These are phyloP conservation scores for Yponomeuta sedellus DNA, from an alignment of 2,888 invertebrate species.

Conservation along the genomic window DNA sequence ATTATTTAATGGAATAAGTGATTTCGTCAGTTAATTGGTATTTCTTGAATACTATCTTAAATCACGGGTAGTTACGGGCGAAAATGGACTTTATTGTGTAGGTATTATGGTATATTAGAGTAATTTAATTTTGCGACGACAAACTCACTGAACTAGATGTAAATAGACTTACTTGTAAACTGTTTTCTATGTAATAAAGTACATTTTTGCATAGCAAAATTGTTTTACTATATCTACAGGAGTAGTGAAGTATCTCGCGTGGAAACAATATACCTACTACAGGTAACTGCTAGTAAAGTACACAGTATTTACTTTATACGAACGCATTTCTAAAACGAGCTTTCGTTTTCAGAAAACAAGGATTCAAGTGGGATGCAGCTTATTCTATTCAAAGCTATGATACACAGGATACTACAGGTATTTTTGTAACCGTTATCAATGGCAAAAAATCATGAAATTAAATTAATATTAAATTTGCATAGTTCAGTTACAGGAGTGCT, in stretches of 20 bases:
- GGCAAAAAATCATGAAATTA: no score
- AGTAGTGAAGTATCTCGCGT: background rate
- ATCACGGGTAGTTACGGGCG: background rate
- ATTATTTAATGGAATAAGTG: background rate
- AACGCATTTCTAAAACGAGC: no score
- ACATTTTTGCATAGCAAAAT: slow-evolving; percentile 1
- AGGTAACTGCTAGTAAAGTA: no score
- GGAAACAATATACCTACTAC: background rate
- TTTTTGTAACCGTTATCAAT: no score
- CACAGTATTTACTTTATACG: no score
- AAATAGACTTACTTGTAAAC: background rate
- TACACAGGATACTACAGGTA: no score
- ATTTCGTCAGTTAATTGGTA: background rate
- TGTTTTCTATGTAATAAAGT: slow-evolving; percentile 3
- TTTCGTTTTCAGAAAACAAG: no score
- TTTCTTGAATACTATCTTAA: background rate
- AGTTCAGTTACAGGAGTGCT: no score
- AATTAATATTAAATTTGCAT: no score
- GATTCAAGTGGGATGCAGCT: no score
- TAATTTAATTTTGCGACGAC: background rate
- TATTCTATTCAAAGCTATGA: no score
- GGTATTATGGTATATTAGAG: background rate
- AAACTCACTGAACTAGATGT: background rate
- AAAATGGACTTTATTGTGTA: slow-evolving; percentile 1
- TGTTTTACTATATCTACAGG: background rate